phyloP scores from a whole-genome alignment of 2,113 vertebrate species.

The Acrocephalus kingi region DNA sequence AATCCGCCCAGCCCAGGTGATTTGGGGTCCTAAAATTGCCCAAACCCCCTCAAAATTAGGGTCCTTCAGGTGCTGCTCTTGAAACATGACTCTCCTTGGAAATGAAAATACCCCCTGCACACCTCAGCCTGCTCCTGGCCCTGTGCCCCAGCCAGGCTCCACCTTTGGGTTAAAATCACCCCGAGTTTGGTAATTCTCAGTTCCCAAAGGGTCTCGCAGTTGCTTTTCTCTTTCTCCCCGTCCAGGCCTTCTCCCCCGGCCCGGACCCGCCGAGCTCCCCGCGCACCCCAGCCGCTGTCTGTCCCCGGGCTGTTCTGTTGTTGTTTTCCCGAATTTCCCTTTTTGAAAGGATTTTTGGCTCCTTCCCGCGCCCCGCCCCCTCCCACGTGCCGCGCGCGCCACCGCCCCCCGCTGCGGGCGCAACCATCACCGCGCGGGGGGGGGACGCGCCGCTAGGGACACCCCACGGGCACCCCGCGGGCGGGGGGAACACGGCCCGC shows the following conservation, averaged over 20 bases:
- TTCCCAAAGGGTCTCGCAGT: background rate
- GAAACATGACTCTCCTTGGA: background rate
- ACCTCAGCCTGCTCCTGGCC: background rate
- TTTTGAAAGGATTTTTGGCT: background rate
- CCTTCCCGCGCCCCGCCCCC: background rate
- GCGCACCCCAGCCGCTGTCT: too few relatives aligned
- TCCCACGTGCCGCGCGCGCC: background rate
- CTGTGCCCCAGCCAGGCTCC: background rate
- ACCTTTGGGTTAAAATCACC: background rate
- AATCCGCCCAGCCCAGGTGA: background rate
- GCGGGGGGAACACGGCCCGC: background rate
- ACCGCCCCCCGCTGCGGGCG: background rate
- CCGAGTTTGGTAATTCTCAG: background rate
- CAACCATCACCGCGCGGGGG: background rate
- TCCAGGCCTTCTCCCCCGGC: accelerated
- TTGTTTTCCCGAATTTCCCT: background rate
- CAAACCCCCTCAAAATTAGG: accelerated
- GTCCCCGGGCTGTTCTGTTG: too few relatives aligned
- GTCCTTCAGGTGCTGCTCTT: background rate
- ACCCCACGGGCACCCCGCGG: background rate
- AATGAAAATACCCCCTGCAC: accelerated
- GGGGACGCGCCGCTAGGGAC: accelerated
- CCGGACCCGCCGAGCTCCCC: too few relatives aligned
- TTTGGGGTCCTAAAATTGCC: background rate
- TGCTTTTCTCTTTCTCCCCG: background rate